Evolutionary conservation across 2,888 invertebrate species (phyloP).

Genomic region (Nomada flava): DNA sequence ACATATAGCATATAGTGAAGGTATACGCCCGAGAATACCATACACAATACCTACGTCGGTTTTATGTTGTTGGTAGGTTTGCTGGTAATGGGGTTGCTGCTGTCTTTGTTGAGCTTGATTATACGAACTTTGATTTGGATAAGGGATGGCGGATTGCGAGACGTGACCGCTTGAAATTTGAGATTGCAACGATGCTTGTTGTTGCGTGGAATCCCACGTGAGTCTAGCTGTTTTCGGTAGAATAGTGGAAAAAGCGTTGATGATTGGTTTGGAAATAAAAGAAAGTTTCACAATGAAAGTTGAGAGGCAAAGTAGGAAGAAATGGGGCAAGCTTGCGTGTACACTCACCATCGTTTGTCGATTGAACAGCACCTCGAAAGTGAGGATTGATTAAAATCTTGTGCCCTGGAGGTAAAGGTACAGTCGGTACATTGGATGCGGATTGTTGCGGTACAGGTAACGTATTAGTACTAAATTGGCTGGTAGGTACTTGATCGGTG

Average conservation of each 20-base stretch:
- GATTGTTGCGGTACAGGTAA: slow-evolving; percentile 62
- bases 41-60: slow-evolving; percentile 75
- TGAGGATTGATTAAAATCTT: slow-evolving; percentile 90
- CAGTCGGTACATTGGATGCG: slow-evolving; percentile 71
- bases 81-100: slow-evolving; percentile 68
- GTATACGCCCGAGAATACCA: not conserved
- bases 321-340: not conserved
- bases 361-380: slow-evolving; percentile 87
- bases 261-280: not conserved
- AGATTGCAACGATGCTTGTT: slow-evolving; percentile 64
- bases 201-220: slow-evolving; percentile 78
- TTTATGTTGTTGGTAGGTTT: slow-evolving; percentile 76
- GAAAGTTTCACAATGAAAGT: not conserved
- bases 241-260: not conserved
- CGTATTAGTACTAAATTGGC: slow-evolving; percentile 70
- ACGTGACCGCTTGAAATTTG: slow-evolving; percentile 70
- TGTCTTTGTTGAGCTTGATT: slow-evolving; percentile 70
- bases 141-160: slow-evolving; percentile 65
- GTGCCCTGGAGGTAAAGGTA: slow-evolving; percentile 84
- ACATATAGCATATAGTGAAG: not conserved
- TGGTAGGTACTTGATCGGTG: slow-evolving; percentile 66
- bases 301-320: no score
- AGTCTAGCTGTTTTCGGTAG: slow-evolving; percentile 70
- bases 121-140: slow-evolving; percentile 74
- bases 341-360: slow-evolving; percentile 85